Base-by-base conservation (phyloP, 2,888 invertebrate species). In the Hydropsyche betteni region DNA sequence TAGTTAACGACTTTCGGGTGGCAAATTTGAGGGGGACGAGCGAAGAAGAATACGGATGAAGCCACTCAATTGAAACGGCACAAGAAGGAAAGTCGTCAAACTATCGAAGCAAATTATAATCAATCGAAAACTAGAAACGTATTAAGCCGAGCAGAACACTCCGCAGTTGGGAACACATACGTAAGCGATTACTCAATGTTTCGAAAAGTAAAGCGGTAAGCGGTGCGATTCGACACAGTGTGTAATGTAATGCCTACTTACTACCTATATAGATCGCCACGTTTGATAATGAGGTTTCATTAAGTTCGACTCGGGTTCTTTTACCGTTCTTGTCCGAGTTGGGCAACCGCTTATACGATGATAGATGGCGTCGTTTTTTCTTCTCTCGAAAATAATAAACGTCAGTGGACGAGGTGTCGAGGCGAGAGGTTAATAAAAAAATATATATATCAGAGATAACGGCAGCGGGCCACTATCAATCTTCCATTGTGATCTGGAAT, bases 401-500 rank as follows among this genome's bases (percentile, higher is more conserved):
- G 58, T 58, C 58, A 58, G 58, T 16, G 24, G 16, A 58, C 58
- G n/a, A 58, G 14, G 58, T 58, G 58, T 58, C 58, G 58, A 58
- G 58, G 58, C 64, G 64, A 55, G 64, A 64, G 36, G 64, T 64
- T 64, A 64, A 64, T 64, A 64, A 53, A 70, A 53, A 70, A 70
- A 64, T 16, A 34, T 34, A 51, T 53, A 53, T 51, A 70, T 14
- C 70, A 70, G 36, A 64, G 53, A 70, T 52, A 70, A 33, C 53
- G 10, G 34, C 33, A 53, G 58, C 55, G 55, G 64, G 64, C 36
- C 61, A n/a, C 64, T 72, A 72, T 72, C 14, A 72, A 72, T 72
- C 72, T 72, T 72, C 72, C 61, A 72, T 72, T 72, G 72, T 72
- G 72, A 72, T 72, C 72, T 72, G 33, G 24, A 72, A 72, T 36